Evolutionary conservation across 2,888 invertebrate species (phyloP).

Genomic region (Drosophila glabriapex): DNA sequence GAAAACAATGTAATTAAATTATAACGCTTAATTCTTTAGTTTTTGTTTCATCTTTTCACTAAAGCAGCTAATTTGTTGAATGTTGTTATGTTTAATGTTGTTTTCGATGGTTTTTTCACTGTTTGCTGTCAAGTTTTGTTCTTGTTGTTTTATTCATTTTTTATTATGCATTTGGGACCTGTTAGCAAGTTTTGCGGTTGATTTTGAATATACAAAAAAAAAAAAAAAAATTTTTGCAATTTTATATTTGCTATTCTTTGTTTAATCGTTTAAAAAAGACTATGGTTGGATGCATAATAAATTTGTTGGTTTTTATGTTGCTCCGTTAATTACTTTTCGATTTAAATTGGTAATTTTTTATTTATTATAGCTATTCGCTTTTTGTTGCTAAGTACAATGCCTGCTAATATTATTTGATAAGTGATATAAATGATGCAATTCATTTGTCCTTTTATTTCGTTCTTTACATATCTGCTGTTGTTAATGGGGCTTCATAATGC

Average conservation of each 20-base stretch:
- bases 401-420: constrained; percentile 49
- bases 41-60: constrained; percentile 9
- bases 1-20: constrained; percentile 65
- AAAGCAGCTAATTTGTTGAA: constrained; percentile 18
- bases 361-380: constrained; percentile 32
- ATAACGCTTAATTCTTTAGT: constrained; percentile 40
- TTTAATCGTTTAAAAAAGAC: constrained; percentile 34
- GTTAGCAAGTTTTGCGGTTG: constrained; percentile 44
- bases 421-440: constrained; percentile 51
- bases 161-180: constrained; percentile 27
- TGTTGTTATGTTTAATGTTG: constrained; percentile 18
- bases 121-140: constrained; percentile 4
- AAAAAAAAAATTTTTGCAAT: constrained; percentile 25
- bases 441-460: constrained; percentile 7
- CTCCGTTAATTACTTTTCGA: constrained; percentile 52
- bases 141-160: constrained; percentile 2
- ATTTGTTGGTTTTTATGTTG: constrained; percentile 42
- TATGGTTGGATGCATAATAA: constrained; percentile 43
- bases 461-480: constrained; percentile 22
- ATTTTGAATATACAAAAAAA: constrained; percentile 32
- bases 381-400: constrained; percentile 61
- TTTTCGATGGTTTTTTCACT: constrained; percentile 18
- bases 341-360: constrained; percentile 47
- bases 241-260: constrained; percentile 28
- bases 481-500: constrained; percentile 23